Conservation (phyloP, 2,113 vertebrate genomes). For the Chaetodon auriga region DNA sequence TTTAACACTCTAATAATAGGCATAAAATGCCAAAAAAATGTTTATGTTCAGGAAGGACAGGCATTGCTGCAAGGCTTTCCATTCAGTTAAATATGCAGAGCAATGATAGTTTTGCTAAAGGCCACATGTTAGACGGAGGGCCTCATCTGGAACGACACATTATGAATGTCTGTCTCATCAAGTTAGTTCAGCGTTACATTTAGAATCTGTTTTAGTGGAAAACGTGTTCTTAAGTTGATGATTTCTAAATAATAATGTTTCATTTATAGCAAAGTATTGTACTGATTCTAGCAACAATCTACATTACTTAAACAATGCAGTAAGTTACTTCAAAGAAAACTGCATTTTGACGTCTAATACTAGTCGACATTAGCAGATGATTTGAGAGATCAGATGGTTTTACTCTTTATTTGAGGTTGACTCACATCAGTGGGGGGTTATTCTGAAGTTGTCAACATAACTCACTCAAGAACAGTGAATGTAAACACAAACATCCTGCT, state of each 20-base stretch:
- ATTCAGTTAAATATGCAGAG: conserved; percentile 8
- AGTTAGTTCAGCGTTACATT: neutral
- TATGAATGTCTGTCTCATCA: neutral
- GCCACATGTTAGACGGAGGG: neutral
- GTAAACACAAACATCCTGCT: conserved; percentile 59
- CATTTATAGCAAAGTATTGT: neutral
- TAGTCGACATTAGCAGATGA: neutral
- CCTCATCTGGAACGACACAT: neutral
- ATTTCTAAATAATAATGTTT: neutral
- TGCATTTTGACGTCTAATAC: neutral
- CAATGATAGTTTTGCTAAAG: neutral
- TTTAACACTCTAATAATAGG: neutral
- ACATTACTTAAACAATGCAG: neutral
- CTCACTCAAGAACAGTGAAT: conserved; percentile 6
- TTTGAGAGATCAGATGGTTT: conserved; percentile 1
- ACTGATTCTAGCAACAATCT: neutral
- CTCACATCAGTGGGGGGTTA: conserved; percentile 10
- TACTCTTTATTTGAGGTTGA: conserved; percentile 8
- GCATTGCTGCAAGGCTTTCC: neutral
- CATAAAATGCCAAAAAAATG: neutral
- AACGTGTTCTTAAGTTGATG: neutral
- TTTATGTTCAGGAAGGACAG: neutral
- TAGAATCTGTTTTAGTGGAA: neutral
- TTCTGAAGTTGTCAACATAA: conserved; percentile 8
- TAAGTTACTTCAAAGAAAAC: neutral